Conservation (phyloP, 30 jellyfish, hydroid and myxozoan species). For the Aurelia coerulea region DNA sequence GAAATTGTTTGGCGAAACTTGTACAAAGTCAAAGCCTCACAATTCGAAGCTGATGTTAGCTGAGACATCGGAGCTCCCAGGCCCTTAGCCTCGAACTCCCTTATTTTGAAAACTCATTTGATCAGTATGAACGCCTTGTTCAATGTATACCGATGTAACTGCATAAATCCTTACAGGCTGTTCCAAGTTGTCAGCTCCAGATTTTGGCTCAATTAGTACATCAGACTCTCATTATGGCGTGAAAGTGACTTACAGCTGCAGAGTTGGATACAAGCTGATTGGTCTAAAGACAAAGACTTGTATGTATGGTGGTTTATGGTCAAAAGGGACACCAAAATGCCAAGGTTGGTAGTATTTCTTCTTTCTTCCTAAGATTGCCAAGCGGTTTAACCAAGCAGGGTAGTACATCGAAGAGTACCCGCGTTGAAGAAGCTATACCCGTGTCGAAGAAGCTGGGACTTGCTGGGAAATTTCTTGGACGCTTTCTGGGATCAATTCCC, state of each 20-base stretch:
- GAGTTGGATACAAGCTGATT: slow-evolving; percentile 37
- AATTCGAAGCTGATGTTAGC: neutral
- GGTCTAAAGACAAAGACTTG: slow-evolving; percentile 65
- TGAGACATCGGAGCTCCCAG: neutral
- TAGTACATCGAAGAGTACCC: neutral
- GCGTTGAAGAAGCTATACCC: neutral
- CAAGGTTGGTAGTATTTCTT: slow-evolving; percentile 49
- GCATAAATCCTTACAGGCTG: slow-evolving; percentile 51
- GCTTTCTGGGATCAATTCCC: too few relatives aligned
- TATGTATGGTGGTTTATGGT: slow-evolving; percentile 85
- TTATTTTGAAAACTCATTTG: neutral
- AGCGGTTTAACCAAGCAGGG: neutral
- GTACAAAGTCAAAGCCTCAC: too few relatives aligned
- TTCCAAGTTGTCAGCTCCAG: slow-evolving; percentile 34
- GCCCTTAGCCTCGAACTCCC: neutral
- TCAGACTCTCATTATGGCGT: slow-evolving; percentile 66
- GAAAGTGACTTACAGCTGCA: slow-evolving; percentile 65
- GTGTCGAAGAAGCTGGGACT: too few relatives aligned
- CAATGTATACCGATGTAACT: neutral
- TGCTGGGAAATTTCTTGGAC: too few relatives aligned
- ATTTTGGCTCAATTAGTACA: slow-evolving; percentile 70
- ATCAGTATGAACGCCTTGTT: too few relatives aligned
- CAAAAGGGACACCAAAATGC: slow-evolving; percentile 75
- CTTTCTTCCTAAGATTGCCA: neutral
- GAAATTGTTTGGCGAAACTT: too few relatives aligned